Percentiles rank a stretch among this genome's conserved stretches.
These are phyloP conservation scores for Melieria omissa DNA, from an alignment of 2,888 invertebrate species.

Conservation along the genomic window DNA sequence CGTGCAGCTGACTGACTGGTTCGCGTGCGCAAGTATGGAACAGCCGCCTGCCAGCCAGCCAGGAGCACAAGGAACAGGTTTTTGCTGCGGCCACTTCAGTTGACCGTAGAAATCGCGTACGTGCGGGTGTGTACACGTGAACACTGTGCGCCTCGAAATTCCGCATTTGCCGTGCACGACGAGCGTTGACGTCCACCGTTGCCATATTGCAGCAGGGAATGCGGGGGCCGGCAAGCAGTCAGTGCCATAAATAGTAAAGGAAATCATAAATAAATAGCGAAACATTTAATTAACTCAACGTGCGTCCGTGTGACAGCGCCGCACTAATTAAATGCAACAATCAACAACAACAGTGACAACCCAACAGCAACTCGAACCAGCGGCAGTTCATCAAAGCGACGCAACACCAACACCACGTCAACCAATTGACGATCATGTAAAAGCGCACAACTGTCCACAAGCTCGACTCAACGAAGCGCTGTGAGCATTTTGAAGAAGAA, in stretches of 20 bases:
- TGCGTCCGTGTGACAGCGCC: conserved; percentile 15
- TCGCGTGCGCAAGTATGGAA: conserved; percentile 30
- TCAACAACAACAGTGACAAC: conserved; percentile 32
- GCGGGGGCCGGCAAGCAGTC: conserved; percentile 40
- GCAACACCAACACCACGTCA: too few species aligned
- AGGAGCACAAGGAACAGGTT: conserved; percentile 40
- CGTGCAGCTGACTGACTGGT: conserved; percentile 10
- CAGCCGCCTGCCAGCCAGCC: conserved; percentile 19
- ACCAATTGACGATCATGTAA: too few species aligned
- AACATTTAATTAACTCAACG: conserved; percentile 21
- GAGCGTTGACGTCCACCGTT: too few species aligned
- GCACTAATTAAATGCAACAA: conserved; percentile 40
- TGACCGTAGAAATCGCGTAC: conserved; percentile 59
- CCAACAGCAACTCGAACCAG: not conserved
- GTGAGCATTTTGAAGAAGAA: too few species aligned
- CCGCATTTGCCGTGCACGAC: too few species aligned
- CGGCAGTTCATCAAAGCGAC: too few species aligned
- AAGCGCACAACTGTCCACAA: too few species aligned
- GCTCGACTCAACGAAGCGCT: too few species aligned
- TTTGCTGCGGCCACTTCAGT: conserved; percentile 52
- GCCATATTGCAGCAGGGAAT: conserved; percentile 40
- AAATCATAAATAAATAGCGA: conserved; percentile 25
- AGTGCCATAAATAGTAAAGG: conserved; percentile 25
- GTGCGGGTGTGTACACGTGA: conserved; percentile 52
- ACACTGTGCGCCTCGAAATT: too few species aligned